Evolutionary conservation across 2,797 vertebrate species (phyloP), one percentile per base, ranked within the genome.

Genomic region (Menidia menidia): DNA sequence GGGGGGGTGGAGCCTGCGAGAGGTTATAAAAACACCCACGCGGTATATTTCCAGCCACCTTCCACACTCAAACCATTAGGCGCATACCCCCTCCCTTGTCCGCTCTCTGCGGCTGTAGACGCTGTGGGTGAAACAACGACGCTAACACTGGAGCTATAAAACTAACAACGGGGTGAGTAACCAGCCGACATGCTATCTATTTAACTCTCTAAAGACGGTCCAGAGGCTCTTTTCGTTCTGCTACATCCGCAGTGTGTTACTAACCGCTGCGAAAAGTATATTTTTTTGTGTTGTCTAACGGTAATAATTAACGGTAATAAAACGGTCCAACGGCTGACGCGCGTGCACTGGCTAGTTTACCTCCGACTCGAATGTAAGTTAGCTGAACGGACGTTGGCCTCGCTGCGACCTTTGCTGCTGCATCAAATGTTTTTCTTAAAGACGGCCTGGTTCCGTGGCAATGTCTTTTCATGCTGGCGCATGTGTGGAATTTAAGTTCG

Each of bases 61-160:
- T 92, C 91, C 88, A 87, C 78, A 74, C 86, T 69, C 78, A 71
- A 68, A 71, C 72, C 6, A 80, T 71, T 81, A 42, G 84, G 77
- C 73, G 19, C 31, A 5, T 39, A 43, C 53, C 56, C 73, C 56
- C 56, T 70, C 82, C 75, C 68, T 54, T 75, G 75, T 80, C 88
- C 83, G 77, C 78, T 90, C 89, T 89, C 85, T 85, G 93, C 92
- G 92, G 92, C 91, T 83, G 80, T 62, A 47, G 64, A 67, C 92
- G 94, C 94, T 91, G 93, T 85, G 90, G 93, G 86, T 88, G 87
- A 80, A 73, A 86, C 81, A 87, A 82, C 94, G 88, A 93, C 92
- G 83, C 86, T 62, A 92, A 95, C 91, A 80, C 94, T 95, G 95
- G 94, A 94, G 94, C 93, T 93, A 68, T 94, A 89, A 93, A 75